A percentile compares a stretch with the other conserved stretches of the same genome.
These are phyloP conservation scores for Siniperca knerii DNA, from an alignment of 2,113 vertebrate genomes.

Conservation along the genomic window DNA sequence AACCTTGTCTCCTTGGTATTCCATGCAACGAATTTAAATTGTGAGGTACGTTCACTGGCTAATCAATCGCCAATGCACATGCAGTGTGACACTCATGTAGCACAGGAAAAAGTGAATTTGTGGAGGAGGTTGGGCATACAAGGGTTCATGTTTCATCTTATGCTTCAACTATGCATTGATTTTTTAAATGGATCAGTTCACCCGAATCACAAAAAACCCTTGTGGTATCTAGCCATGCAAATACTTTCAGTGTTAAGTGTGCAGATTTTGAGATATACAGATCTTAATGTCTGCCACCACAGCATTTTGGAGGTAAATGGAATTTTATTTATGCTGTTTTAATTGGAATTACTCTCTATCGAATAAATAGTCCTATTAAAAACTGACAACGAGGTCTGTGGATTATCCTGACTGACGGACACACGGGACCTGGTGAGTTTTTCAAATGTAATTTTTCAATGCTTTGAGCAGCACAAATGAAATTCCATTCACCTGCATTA, in stretches of 20 bases:
- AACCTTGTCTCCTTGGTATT: neutral
- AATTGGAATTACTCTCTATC: neutral
- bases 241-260: neutral
- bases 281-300: neutral
- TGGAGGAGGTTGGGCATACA: neutral
- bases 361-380: neutral
- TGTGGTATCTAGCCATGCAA: neutral
- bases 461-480: neutral
- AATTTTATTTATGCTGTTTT: neutral
- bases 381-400: neutral
- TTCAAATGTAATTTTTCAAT: neutral
- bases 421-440: neutral
- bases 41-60: neutral
- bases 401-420: neutral
- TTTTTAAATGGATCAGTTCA: neutral
- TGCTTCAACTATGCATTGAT: neutral
- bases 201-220: neutral
- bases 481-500: neutral
- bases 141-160: neutral
- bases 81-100: slow-evolving; percentile 57
- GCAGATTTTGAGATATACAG: neutral
- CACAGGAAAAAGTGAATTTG: neutral
- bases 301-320: neutral
- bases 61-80: slow-evolving; percentile 35
- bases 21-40: slow-evolving; percentile 28